Conservation (phyloP, 2,888 invertebrate genomes). For the Labia minor region DNA sequence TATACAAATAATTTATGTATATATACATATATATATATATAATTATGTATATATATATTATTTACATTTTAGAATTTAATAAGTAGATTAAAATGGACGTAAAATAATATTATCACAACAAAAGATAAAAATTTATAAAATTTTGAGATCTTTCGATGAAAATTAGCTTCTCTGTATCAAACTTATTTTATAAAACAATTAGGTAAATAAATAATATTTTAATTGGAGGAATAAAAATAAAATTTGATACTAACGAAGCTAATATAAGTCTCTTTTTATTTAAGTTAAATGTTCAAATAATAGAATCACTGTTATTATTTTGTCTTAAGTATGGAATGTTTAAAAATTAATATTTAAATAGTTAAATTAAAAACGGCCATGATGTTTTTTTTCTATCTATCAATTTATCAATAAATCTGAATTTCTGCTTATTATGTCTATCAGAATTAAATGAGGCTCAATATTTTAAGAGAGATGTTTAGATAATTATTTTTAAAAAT, state of each 20-base stretch:
- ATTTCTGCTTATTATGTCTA: no score
- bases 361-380: no score
- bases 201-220: background rate
- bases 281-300: no score
- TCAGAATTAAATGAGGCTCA: no score
- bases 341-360: no score
- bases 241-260: background rate
- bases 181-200: background rate
- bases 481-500: no score
- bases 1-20: background rate
- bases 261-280: no score
- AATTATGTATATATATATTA: background rate
- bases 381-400: no score
- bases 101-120: slow-evolving; percentile 1
- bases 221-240: background rate
- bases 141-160: background rate
- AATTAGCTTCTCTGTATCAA: background rate
- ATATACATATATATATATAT: background rate
- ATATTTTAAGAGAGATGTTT: no score
- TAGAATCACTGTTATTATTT: no score
- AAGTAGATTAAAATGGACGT: background rate
- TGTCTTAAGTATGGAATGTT: no score
- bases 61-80: background rate
- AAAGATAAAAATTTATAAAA: background rate
- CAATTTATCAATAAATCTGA: no score